Evolutionary conservation across 2,797 vertebrate genomes (phyloP).

Genomic region (Leuciscus waleckii): DNA sequence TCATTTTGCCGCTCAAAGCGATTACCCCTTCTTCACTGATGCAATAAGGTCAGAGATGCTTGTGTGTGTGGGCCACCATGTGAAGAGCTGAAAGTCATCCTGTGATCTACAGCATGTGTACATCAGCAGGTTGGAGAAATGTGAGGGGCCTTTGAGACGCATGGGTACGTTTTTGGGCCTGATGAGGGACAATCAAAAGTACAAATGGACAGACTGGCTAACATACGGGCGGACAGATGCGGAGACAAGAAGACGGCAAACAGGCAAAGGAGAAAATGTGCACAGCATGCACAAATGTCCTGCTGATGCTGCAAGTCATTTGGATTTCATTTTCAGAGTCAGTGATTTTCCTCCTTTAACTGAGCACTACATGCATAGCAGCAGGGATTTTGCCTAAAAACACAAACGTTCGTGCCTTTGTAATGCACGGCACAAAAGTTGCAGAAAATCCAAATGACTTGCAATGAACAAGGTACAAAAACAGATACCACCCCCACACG

Average conservation of each 20-base stretch:
- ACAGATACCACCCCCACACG: conserved; percentile 40
- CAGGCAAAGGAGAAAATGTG: conserved; percentile 64
- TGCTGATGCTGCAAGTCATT: conserved; percentile 67
- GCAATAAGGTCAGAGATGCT: conserved; percentile 23
- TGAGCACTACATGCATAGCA: not conserved
- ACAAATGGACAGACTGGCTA: conserved; percentile 51
- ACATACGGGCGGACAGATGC: conserved; percentile 63
- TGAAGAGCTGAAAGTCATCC: conserved; percentile 84
- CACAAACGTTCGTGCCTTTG: not conserved
- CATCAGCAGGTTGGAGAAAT: conserved; percentile 63
- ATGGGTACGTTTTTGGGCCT: conserved; percentile 56
- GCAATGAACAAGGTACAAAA: conserved; percentile 63
- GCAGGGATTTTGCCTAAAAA: conserved; percentile 4
- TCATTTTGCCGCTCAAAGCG: not conserved
- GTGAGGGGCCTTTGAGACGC: conserved; percentile 62
- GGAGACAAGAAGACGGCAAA: conserved; percentile 49
- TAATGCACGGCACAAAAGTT: not conserved
- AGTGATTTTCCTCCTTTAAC: conserved; percentile 12
- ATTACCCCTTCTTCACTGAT: conserved; percentile 25
- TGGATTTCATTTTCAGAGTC: conserved; percentile 45
- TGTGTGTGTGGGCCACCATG: conserved; percentile 34
- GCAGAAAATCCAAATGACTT: conserved; percentile 70
- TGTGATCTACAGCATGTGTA: conserved; percentile 68
- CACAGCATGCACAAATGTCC: conserved; percentile 71
- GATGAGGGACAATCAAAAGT: conserved; percentile 48